These are phyloP conservation scores for Megaleporinus macrocephalus DNA, from an alignment of 2,113 vertebrate species.

Conservation along the genomic window DNA sequence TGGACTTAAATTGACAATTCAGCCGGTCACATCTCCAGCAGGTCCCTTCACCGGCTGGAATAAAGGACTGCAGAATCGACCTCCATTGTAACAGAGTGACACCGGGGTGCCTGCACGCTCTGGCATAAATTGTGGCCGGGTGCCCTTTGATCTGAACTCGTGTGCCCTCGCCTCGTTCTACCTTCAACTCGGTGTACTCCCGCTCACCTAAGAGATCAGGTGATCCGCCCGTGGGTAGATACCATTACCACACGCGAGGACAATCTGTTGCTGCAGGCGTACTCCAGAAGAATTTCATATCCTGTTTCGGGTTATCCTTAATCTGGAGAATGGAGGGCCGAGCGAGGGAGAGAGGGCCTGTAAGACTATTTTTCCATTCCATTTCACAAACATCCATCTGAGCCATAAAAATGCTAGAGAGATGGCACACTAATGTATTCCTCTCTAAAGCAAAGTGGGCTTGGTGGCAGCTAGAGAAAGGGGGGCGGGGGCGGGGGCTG, in stretches of 20 bases:
- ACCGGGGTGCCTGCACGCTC: slow-evolving; percentile 1
- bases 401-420: slow-evolving; percentile 65
- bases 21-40: slow-evolving; percentile 36
- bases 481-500: slow-evolving; percentile 63
- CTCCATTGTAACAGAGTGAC: slow-evolving; percentile 57
- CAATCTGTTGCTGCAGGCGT: slow-evolving; percentile 28
- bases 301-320: slow-evolving; percentile 56
- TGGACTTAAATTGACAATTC: slow-evolving; percentile 28
- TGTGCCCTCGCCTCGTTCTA: slow-evolving; percentile 49
- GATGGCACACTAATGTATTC: slow-evolving; percentile 64
- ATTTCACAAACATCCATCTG: slow-evolving; percentile 76
- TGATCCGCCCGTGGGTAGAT: slow-evolving; percentile 59
- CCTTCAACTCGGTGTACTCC: slow-evolving; percentile 37
- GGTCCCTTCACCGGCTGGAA: slow-evolving; percentile 45
- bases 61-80: slow-evolving; percentile 45
- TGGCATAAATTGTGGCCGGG: slow-evolving; percentile 47
- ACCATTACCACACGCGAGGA: slow-evolving; percentile 59
- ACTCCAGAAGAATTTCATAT: slow-evolving; percentile 51
- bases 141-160: slow-evolving; percentile 45
- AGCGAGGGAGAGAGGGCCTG: slow-evolving; percentile 10
- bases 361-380: slow-evolving; percentile 65
- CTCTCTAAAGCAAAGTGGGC: slow-evolving; percentile 64
- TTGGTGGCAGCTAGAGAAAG: slow-evolving; percentile 58
- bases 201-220: slow-evolving; percentile 51
- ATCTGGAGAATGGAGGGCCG: slow-evolving; percentile 50